Evolutionary conservation across 2,113 vertebrate genomes (phyloP), one percentile per base, ranked within the genome.

Genomic region (Serinus canaria): DNA sequence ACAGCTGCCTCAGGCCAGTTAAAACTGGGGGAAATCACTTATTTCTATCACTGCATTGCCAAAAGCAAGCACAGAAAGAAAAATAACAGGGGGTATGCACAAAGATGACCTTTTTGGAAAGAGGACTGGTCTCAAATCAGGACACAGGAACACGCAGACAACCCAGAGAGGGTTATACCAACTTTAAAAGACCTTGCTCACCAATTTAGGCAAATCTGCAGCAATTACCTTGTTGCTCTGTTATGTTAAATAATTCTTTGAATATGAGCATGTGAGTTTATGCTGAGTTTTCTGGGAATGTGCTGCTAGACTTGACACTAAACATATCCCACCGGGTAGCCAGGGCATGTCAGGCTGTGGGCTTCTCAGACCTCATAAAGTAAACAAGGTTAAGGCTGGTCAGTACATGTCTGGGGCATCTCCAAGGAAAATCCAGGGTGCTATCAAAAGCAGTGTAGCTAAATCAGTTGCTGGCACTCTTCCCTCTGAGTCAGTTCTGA

Each of bases 371-470:
- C 79, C 92, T 94, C 95, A 39, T 56, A 90, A 94, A 96, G 83
- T 93, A 94, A 96, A 97, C 95, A 96, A 94, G 93, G 95, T 95
- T 94, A 96, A 17, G 13, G 93, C 95, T 96, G 95, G 96, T 82
- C 95, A 90, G 95, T 78, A 95, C 94, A 86, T 58, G 95, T 97
- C 95, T 96, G 95, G 90, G 95, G 93, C 95, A 97, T 93, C 95
- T 96, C 95, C 96, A 96, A 94, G 95, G 95, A 96, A 96, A 97
- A 97, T 95, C 90, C 96, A 96, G 92, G 95, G 88, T 93, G 90
- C 93, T 96, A 94, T 83, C 96, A 96, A 94, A 95, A 92, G 94
- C 86, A 86, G 73, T 18, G 66, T 15, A 93, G 93, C 95, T 96
- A 96, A 96, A 95, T 96, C 92, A 96, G 94, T 60, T 87, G 67